Evolutionary conservation across 2,888 invertebrate genomes (phyloP).

Genomic region (Onchidella celtica): DNA sequence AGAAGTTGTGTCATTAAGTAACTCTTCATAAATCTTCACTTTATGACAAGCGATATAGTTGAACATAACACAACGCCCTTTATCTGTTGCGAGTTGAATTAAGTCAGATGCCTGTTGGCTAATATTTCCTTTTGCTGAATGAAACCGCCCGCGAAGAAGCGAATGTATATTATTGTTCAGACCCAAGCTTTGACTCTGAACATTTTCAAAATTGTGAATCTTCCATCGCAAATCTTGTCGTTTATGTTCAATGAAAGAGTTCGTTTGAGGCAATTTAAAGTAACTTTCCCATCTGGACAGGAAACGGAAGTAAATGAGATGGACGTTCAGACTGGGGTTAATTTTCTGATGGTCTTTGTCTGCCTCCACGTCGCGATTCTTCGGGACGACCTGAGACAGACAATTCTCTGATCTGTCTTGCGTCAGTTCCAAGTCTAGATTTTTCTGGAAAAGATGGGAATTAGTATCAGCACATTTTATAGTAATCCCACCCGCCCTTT

Average conservation of each 20-base stretch:
- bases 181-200: constrained; percentile 15
- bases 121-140: too few relatives aligned
- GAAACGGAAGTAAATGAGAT: constrained; percentile 34
- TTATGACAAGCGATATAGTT: constrained; percentile 14
- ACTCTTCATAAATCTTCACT: background rate
- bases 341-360: background rate
- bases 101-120: background rate
- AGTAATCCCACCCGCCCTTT: background rate
- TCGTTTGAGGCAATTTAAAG: background rate
- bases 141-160: background rate
- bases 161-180: background rate
- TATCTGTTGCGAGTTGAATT: background rate
- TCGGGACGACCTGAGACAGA: too few relatives aligned
- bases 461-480: constrained; percentile 6
- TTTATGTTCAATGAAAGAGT: constrained; percentile 23
- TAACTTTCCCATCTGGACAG: constrained; percentile 40
- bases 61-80: constrained; percentile 7
- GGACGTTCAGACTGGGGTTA: background rate
- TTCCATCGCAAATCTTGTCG: background rate
- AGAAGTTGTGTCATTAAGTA: background rate
- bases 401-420: background rate
- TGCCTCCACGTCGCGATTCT: too few relatives aligned
- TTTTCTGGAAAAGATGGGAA: background rate
- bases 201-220: background rate
- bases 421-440: background rate